phyloP scores from a whole-genome alignment of 2,888 invertebrate genomes.

The Leucophenga montana region DNA sequence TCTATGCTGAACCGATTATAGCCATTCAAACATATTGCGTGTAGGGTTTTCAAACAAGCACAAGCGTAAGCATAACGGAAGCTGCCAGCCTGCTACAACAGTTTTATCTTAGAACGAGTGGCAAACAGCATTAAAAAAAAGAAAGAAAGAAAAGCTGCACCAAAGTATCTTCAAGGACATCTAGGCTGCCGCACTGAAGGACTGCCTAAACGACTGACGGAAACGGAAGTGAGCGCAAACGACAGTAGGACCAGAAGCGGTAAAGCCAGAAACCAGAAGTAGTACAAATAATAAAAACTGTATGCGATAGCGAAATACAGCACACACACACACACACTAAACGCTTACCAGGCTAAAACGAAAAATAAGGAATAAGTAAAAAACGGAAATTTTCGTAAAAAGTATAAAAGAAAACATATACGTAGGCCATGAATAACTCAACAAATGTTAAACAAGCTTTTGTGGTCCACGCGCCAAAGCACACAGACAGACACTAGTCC shows the following conservation, averaged over 20 bases:
- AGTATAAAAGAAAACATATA: slow-evolving; percentile 46
- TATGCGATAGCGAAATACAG: not conserved
- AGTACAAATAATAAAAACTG: not conserved
- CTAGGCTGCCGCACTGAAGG: not conserved
- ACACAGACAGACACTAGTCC: not conserved
- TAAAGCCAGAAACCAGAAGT: not conserved
- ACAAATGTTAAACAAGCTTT: slow-evolving; percentile 60
- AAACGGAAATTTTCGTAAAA: not conserved
- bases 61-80: slow-evolving; percentile 23
- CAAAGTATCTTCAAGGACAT: not conserved
- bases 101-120: not conserved
- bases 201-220: slow-evolving; percentile 1
- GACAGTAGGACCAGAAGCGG: not conserved
- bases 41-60: not conserved
- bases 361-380: not conserved
- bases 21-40: too few species aligned
- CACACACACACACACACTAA: too few species aligned
- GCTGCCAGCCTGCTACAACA: not conserved
- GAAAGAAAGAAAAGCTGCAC: slow-evolving; percentile 43
- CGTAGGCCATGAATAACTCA: slow-evolving; percentile 63
- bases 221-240: not conserved
- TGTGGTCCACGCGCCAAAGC: not conserved
- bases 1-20: too few species aligned
- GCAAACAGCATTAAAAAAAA: slow-evolving; percentile 8
- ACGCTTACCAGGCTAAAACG: slow-evolving; percentile 6